These are phyloP conservation scores for Dissostichus mawsoni DNA, from an alignment of 2,113 vertebrate species.

Conservation along the genomic window DNA sequence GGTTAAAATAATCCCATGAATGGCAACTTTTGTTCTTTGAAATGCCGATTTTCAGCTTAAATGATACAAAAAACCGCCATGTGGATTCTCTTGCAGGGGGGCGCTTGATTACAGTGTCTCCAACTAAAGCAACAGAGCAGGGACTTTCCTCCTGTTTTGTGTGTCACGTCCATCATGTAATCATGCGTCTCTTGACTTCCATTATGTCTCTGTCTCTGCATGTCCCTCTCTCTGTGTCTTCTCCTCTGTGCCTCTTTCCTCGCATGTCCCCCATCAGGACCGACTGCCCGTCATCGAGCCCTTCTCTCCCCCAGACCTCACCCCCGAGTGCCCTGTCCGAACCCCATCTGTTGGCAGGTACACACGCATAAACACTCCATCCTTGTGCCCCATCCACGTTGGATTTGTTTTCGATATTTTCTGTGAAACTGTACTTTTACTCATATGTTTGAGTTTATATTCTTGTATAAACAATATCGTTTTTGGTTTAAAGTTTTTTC, in stretches of 20 bases:
- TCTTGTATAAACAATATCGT: too few species aligned
- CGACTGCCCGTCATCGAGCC: slow-evolving; percentile 72
- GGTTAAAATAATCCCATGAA: too few species aligned
- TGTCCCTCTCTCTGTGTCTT: slow-evolving; percentile 22
- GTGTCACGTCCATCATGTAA: not conserved
- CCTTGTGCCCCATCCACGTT: not conserved
- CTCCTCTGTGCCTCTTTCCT: slow-evolving; percentile 47
- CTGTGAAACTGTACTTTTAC: not conserved
- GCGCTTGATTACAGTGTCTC: not conserved
- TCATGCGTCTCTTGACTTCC: slow-evolving; percentile 6
- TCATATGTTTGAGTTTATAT: not conserved
- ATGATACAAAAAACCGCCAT: not conserved
- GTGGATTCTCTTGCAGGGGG: not conserved
- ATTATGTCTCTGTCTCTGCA: slow-evolving; percentile 26
- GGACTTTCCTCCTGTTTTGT: not conserved
- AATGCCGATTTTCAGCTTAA: too few species aligned
- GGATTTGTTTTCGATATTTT: not conserved
- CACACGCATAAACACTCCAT: slow-evolving; percentile 3
- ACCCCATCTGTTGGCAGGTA: slow-evolving; percentile 77
- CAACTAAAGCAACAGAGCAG: not conserved
- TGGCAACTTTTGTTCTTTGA: too few species aligned
- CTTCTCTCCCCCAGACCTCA: slow-evolving; percentile 74
- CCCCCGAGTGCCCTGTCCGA: slow-evolving; percentile 76
- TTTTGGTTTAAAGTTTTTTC: not conserved
- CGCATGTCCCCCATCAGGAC: slow-evolving; percentile 68